Conservation (phyloP, 2,113 vertebrate species). For the Eulemur macaco region DNA sequence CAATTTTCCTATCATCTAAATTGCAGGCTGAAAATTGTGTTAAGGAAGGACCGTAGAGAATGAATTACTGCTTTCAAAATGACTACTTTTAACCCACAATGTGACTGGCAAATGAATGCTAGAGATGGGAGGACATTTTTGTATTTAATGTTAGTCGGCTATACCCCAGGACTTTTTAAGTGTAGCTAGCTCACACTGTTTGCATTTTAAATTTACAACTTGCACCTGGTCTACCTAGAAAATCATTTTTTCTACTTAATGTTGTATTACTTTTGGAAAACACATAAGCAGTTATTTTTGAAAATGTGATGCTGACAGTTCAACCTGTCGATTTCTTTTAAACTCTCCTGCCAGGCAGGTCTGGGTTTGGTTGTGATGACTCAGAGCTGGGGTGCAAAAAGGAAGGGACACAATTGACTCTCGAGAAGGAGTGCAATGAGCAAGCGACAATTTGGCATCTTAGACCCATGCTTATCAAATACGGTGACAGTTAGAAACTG, state of each 20-base stretch:
- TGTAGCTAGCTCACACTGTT: background rate
- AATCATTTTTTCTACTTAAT: conserved; percentile 34
- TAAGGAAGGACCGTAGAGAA: conserved; percentile 82
- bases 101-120: conserved; percentile 80
- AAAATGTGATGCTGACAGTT: background rate
- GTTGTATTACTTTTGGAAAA: conserved; percentile 33
- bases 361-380: background rate
- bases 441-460: background rate
- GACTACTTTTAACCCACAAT: conserved; percentile 82
- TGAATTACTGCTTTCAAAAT: conserved; percentile 88
- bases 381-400: background rate
- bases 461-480: background rate
- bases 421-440: background rate
- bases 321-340: background rate
- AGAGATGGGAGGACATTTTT: conserved; percentile 64
- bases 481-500: background rate
- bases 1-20: conserved; percentile 93
- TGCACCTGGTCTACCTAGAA: conserved; percentile 28
- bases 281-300: conserved; percentile 1
- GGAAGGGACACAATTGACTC: background rate
- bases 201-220: conserved; percentile 68
- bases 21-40: conserved; percentile 89
- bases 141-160: conserved; percentile 52
- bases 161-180: conserved; percentile 50
- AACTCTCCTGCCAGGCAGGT: background rate